Percentiles rank a stretch among this genome's conserved stretches.
Conservation (phyloP, 2,888 invertebrate genomes). For the Drosophila anceps region DNA sequence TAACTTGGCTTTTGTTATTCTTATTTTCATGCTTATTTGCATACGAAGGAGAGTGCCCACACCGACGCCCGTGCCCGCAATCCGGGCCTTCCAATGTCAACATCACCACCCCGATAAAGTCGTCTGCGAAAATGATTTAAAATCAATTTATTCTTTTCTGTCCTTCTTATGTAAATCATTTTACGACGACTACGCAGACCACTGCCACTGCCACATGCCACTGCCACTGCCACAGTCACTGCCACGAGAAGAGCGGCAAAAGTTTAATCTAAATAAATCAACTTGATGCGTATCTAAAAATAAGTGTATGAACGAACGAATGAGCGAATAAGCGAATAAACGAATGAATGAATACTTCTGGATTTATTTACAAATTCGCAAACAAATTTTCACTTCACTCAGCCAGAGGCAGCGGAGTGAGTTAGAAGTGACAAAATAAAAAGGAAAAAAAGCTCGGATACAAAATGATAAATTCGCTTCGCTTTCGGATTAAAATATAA, state of each 20-base stretch:
- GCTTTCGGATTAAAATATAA: conserved; percentile 22
- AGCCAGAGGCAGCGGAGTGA: conserved; percentile 14
- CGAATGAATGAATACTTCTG: conserved; percentile 58
- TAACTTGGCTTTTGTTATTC: conserved; percentile 81
- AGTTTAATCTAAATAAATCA: conserved; percentile 82
- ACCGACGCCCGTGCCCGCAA: background rate
- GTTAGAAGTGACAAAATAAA: background rate
- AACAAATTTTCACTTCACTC: conserved; percentile 75
- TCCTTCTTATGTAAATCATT: conserved; percentile 82
- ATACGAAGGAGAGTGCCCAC: conserved; percentile 52
- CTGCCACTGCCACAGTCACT: background rate
- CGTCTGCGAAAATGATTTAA: conserved; percentile 82
- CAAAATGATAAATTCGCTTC: conserved; percentile 14
- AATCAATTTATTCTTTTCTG: conserved; percentile 83
- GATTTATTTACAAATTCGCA: conserved; percentile 81
- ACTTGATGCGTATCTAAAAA: conserved; percentile 78
- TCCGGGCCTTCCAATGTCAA: conserved; percentile 32
- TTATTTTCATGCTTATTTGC: conserved; percentile 82
- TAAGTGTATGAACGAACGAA: conserved; percentile 47
- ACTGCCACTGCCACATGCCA: conserved; percentile 11
- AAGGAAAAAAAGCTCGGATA: background rate
- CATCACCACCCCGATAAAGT: conserved; percentile 43
- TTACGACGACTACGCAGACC: conserved; percentile 49
- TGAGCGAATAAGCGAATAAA: conserved; percentile 26
- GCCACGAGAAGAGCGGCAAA: conserved; percentile 47